Evolutionary conservation across 2,888 invertebrate species (phyloP).

Genomic region (Eilema griseolum): DNA sequence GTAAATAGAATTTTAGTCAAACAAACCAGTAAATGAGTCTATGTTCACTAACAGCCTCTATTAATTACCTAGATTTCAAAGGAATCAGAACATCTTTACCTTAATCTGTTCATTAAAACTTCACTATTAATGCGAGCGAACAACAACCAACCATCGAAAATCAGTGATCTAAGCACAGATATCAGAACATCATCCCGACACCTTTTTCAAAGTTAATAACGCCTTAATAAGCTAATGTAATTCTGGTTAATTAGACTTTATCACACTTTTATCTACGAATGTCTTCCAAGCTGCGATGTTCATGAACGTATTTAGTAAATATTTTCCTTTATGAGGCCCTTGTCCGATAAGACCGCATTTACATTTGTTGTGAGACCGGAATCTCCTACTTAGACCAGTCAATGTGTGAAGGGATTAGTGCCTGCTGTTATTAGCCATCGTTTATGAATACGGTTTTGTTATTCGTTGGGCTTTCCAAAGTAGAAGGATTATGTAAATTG

Average conservation of each 20-base stretch:
- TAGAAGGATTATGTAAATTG: slow-evolving; percentile 30
- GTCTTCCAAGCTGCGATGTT: slow-evolving; percentile 58
- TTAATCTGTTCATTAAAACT: slow-evolving; percentile 25
- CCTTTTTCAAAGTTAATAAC: slow-evolving; percentile 56
- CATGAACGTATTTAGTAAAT: slow-evolving; percentile 80
- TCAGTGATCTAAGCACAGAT: slow-evolving; percentile 38
- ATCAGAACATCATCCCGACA: slow-evolving; percentile 35
- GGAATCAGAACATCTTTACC: slow-evolving; percentile 23
- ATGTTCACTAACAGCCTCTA: slow-evolving; percentile 7
- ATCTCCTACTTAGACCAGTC: slow-evolving; percentile 50
- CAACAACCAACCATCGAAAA: slow-evolving; percentile 15
- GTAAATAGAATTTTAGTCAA: background rate
- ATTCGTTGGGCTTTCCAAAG: slow-evolving; percentile 54
- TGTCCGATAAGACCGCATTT: slow-evolving; percentile 69
- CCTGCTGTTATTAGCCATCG: slow-evolving; percentile 38
- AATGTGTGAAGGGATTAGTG: slow-evolving; percentile 64
- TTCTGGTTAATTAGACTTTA: slow-evolving; percentile 78
- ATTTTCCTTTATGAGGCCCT: slow-evolving; percentile 76
- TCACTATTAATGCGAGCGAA: slow-evolving; percentile 25
- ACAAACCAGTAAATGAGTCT: background rate
- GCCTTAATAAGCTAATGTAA: slow-evolving; percentile 68
- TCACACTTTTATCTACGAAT: slow-evolving; percentile 74
- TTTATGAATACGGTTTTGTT: slow-evolving; percentile 28
- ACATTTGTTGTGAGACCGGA: slow-evolving; percentile 63
- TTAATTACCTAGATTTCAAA: slow-evolving; percentile 31